These are phyloP conservation scores for Campoplex nolae DNA, from an alignment of 2,888 invertebrate species.

Conservation along the genomic window DNA sequence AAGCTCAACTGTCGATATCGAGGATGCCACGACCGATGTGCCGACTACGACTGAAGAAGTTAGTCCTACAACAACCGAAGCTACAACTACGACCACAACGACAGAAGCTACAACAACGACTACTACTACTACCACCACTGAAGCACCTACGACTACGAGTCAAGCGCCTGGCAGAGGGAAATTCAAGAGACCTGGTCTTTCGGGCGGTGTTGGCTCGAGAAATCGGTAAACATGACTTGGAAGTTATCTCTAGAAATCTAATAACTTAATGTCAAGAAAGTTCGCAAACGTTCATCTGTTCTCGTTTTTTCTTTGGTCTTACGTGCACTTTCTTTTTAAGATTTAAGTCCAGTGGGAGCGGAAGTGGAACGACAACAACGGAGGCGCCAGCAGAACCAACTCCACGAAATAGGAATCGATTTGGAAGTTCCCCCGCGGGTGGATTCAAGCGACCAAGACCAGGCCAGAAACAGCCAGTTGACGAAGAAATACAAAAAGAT, in stretches of 20 bases:
- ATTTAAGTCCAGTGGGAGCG: slow-evolving; percentile 77
- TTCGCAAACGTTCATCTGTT: not conserved
- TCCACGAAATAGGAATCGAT: slow-evolving; percentile 78
- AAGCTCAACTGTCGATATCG: slow-evolving; percentile 85
- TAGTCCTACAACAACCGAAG: slow-evolving; percentile 81
- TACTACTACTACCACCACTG: slow-evolving; percentile 86
- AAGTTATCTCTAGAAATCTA: not conserved
- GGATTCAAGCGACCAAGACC: slow-evolving; percentile 80
- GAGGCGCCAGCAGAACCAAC: slow-evolving; percentile 75
- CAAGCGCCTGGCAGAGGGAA: slow-evolving; percentile 80
- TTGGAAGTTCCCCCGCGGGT: slow-evolving; percentile 73
- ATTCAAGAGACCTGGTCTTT: slow-evolving; percentile 76
- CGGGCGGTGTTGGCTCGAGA: slow-evolving; percentile 71
- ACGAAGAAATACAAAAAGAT: slow-evolving; percentile 81
- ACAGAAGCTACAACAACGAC: slow-evolving; percentile 82
- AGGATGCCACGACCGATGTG: slow-evolving; percentile 81
- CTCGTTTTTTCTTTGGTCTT: not conserved
- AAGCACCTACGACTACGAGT: slow-evolving; percentile 78
- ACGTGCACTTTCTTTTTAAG: slow-evolving; percentile 65
- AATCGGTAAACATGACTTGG: slow-evolving; percentile 72
- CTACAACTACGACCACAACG: slow-evolving; percentile 84
- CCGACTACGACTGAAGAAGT: slow-evolving; percentile 85
- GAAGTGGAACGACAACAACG: slow-evolving; percentile 75
- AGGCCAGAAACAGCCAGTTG: slow-evolving; percentile 73
- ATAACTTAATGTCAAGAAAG: not conserved